phyloP scores from a whole-genome alignment of 1,140 invertebrate genomes.

The Idris sp. region DNA sequence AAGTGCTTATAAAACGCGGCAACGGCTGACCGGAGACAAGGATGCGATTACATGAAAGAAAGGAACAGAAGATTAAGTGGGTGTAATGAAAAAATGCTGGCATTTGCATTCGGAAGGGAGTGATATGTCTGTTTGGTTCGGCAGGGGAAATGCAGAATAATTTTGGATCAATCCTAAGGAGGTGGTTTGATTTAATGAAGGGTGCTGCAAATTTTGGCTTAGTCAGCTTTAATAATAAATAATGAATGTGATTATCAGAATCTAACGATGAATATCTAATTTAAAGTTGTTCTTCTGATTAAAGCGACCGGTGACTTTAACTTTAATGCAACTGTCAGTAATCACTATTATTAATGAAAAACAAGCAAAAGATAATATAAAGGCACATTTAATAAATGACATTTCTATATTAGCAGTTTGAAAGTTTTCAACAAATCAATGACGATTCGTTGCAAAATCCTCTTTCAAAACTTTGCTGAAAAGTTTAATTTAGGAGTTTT shows the following conservation, averaged over 20 bases:
- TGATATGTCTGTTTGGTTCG: neutral
- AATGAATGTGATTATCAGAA: constrained; percentile 26
- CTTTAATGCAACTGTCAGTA: too few species aligned
- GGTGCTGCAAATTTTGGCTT: constrained; percentile 4
- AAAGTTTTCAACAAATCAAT: too few species aligned
- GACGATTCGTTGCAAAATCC: neutral
- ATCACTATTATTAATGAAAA: too few species aligned
- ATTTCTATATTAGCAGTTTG: too few species aligned
- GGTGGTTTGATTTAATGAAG: constrained; percentile 38
- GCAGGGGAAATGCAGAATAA: too few species aligned
- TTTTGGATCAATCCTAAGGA: constrained; percentile 19
- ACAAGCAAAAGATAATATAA: too few species aligned
- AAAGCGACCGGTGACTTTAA: neutral
- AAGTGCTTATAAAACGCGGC: constrained; percentile 36
- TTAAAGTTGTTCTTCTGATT: too few species aligned
- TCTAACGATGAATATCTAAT: constrained; percentile 13
- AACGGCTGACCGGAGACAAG: constrained; percentile 15
- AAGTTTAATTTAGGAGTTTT: neutral
- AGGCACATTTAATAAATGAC: too few species aligned
- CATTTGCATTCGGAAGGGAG: constrained; percentile 31
- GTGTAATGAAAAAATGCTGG: constrained; percentile 40
- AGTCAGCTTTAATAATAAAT: constrained; percentile 20
- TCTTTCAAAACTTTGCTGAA: neutral
- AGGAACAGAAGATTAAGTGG: neutral
- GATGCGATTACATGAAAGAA: neutral